These are phyloP conservation scores for Rotaria magnacalcarata DNA, from an alignment of 2,888 invertebrate genomes.

Conservation along the genomic window DNA sequence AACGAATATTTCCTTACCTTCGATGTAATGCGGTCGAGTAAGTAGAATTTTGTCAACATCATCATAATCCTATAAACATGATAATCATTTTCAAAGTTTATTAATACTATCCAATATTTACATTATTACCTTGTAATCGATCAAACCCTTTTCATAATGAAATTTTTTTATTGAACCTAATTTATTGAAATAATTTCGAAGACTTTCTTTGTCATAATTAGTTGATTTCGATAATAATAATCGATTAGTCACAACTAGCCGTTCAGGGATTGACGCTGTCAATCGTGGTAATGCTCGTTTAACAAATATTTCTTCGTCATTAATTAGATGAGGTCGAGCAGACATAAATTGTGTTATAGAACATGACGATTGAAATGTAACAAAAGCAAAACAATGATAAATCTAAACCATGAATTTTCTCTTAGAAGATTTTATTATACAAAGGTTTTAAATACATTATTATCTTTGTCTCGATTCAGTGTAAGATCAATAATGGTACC, in stretches of 20 bases:
- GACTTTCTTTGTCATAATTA: not conserved
- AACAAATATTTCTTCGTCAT: not conserved
- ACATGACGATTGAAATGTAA: not conserved
- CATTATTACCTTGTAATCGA: not conserved
- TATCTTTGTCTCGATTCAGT: not conserved
- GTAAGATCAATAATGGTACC: not conserved
- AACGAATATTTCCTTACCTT: not conserved
- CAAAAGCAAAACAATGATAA: not conserved
- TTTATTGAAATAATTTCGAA: not conserved
- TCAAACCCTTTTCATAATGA: not conserved
- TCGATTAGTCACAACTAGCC: not conserved
- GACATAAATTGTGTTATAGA: not conserved
- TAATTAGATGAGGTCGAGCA: not conserved
- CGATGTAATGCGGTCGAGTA: not conserved
- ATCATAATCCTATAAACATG: not conserved
- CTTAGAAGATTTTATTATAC: not conserved
- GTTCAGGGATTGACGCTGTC: not conserved
- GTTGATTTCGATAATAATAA: not conserved
- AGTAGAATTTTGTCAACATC: not conserved
- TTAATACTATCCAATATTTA: not conserved
- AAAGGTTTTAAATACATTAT: not conserved
- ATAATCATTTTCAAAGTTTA: no score
- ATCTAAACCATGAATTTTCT: not conserved
- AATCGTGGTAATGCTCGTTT: not conserved
- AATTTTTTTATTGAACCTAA: not conserved